Evolutionary conservation across 2,888 invertebrate genomes (phyloP).

Genomic region (Coelopa pilipes): DNA sequence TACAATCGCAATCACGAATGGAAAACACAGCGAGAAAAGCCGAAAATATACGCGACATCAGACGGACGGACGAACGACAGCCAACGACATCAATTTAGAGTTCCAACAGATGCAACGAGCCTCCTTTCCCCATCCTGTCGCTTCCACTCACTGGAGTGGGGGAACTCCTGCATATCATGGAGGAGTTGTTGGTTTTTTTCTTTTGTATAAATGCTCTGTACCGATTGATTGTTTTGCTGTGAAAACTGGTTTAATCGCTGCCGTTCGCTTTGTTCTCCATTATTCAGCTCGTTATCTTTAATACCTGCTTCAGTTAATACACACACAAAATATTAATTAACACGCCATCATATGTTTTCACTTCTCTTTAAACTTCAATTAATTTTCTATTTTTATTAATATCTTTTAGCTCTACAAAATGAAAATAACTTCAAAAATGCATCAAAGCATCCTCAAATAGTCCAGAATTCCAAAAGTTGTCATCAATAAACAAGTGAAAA

Average conservation of each 20-base stretch:
- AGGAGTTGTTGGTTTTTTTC: background rate
- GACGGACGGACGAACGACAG: background rate
- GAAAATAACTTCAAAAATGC: background rate
- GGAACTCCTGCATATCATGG: background rate
- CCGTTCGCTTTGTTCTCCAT: too few relatives aligned
- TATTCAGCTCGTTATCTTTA: too few relatives aligned
- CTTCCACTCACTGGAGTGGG: too few relatives aligned
- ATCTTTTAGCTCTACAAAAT: background rate
- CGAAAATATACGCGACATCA: background rate
- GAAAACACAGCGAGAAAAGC: too few relatives aligned
- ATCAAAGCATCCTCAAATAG: constrained; percentile 11
- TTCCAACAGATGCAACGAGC: constrained; percentile 5
- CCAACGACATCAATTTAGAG: background rate
- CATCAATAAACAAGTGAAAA: background rate
- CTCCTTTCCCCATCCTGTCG: background rate
- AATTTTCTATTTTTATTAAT: too few relatives aligned
- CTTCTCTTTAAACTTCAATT: too few relatives aligned
- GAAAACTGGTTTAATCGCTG: too few relatives aligned
- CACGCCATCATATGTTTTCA: too few relatives aligned
- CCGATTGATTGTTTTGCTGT: too few relatives aligned
- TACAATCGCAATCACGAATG: background rate
- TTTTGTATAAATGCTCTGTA: background rate
- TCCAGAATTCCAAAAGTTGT: background rate
- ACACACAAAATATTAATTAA: too few relatives aligned
- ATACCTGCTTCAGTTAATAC: too few relatives aligned